These are phyloP conservation scores for Pristionchus fissidentatus DNA, from an alignment of 2,888 invertebrate genomes.

Conservation along the genomic window DNA sequence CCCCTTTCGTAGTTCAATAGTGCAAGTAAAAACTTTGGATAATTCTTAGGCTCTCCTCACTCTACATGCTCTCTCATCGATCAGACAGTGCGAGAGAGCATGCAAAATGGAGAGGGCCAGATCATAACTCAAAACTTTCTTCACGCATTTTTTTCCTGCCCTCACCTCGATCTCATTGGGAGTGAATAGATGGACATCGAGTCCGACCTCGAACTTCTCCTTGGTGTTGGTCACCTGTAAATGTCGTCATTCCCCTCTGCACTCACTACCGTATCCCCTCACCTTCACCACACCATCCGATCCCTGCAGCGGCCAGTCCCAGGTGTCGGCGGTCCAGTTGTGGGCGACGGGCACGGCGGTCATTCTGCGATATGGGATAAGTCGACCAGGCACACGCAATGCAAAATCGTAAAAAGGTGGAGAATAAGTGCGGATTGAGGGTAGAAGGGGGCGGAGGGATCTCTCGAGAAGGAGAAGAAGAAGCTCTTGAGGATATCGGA, in stretches of 20 bases:
- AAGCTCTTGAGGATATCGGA: constrained; percentile 30
- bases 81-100: too few species aligned
- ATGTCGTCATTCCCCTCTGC: neutral
- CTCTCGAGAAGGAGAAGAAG: neutral
- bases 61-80: too few species aligned
- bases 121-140: neutral
- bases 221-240: constrained; percentile 66
- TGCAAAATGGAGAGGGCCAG: too few species aligned
- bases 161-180: constrained; percentile 63
- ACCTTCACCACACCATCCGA: constrained; percentile 69
- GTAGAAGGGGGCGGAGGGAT: neutral
- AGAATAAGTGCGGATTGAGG: constrained; percentile 1
- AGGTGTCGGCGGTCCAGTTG: constrained; percentile 64
- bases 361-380: constrained; percentile 52
- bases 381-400: constrained; percentile 35
- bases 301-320: constrained; percentile 71
- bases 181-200: constrained; percentile 68
- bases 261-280: constrained; percentile 31
- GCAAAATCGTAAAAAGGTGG: neutral
- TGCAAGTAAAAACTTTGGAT: too few species aligned
- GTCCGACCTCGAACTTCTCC: constrained; percentile 70
- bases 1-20: too few species aligned
- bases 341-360: constrained; percentile 64
- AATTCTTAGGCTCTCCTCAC: too few species aligned
- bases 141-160: neutral